phyloP scores from a whole-genome alignment of 2,113 vertebrate genomes.

The Brachyhypopomus gauderio region DNA sequence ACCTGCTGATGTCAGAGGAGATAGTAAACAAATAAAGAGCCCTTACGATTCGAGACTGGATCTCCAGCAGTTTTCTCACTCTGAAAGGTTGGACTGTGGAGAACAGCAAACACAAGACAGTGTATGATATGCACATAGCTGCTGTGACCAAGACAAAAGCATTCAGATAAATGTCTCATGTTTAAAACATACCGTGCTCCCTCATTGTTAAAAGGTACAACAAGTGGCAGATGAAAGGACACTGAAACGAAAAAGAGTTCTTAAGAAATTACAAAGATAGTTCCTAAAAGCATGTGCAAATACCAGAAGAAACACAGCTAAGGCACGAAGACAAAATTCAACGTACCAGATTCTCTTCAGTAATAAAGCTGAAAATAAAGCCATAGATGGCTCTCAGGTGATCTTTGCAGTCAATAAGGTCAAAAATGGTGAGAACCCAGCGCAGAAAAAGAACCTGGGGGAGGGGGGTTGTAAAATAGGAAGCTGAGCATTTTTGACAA shows the following conservation, averaged over 20 bases:
- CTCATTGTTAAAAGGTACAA: conserved; percentile 89
- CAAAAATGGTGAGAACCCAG: conserved; percentile 91
- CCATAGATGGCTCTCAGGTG: conserved; percentile 86
- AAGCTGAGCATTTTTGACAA: neutral
- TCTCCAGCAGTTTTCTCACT: conserved; percentile 84
- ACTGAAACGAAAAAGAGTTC: conserved; percentile 72
- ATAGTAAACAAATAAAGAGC: neutral
- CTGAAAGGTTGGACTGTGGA: conserved; percentile 86
- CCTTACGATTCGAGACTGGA: conserved; percentile 88
- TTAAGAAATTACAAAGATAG: conserved; percentile 45
- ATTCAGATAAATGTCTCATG: neutral
- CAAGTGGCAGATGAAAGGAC: conserved; percentile 85
- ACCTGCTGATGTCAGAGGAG: too few species aligned
- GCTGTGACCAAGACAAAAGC: neutral
- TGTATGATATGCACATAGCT: neutral
- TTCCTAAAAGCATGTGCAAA: neutral
- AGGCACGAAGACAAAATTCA: neutral
- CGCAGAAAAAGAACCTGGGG: conserved; percentile 85
- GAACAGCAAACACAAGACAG: neutral
- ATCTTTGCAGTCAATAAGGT: conserved; percentile 88
- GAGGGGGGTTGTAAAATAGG: neutral
- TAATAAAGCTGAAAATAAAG: conserved; percentile 88
- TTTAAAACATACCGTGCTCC: conserved; percentile 80
- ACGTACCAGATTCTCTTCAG: conserved; percentile 86
- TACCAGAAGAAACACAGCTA: neutral